Evolutionary conservation across 2,888 invertebrate species (phyloP).

Genomic region (Fissipunctia ypsillon): DNA sequence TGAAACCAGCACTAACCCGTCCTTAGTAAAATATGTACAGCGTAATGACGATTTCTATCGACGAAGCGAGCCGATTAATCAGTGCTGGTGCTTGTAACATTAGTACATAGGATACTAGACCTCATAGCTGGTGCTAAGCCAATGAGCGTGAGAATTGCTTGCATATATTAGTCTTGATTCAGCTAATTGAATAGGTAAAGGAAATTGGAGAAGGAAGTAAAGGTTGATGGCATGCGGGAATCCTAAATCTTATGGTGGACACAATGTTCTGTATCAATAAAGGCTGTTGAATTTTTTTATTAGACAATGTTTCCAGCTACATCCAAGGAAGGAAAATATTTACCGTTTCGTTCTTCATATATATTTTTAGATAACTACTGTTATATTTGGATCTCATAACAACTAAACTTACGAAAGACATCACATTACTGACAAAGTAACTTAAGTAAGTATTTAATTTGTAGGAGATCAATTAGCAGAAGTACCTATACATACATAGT

Average conservation of each 20-base stretch:
- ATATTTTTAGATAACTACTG: too few species aligned
- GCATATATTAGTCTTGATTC: slow-evolving; percentile 46
- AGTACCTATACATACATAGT: background rate
- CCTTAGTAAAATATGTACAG: slow-evolving; percentile 66
- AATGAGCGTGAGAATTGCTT: slow-evolving; percentile 48
- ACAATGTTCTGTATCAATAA: background rate
- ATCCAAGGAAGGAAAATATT: too few species aligned
- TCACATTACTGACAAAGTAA: background rate
- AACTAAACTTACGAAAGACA: background rate
- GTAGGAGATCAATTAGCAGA: background rate
- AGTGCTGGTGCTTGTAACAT: slow-evolving; percentile 53
- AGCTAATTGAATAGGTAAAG: slow-evolving; percentile 16
- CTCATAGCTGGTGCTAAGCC: slow-evolving; percentile 37
- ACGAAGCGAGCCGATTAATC: slow-evolving; percentile 64
- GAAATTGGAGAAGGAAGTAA: background rate
- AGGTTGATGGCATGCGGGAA: background rate
- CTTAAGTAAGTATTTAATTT: background rate
- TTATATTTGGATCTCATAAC: too few species aligned
- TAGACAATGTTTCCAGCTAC: too few species aligned
- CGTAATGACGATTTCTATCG: slow-evolving; percentile 69
- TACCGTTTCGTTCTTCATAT: too few species aligned
- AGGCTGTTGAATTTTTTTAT: background rate
- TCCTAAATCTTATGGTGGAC: background rate
- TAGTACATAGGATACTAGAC: slow-evolving; percentile 40
- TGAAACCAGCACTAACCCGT: slow-evolving; percentile 57